These are phyloP conservation scores for Botia almorhae DNA, from an alignment of 2,797 vertebrate genomes.

Conservation along the genomic window DNA sequence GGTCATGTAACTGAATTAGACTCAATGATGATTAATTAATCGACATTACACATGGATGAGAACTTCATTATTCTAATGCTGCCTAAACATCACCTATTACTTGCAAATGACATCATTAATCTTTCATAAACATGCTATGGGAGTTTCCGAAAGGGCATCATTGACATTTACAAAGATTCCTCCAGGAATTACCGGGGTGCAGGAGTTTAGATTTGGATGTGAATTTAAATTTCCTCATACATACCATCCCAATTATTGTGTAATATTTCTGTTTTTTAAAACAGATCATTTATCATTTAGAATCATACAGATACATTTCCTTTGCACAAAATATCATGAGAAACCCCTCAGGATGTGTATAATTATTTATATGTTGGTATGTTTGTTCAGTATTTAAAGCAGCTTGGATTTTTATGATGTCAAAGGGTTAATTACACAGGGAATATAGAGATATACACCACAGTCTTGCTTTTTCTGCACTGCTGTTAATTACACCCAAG, in stretches of 20 bases:
- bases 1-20: slow-evolving; percentile 39
- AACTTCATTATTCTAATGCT: slow-evolving; percentile 46
- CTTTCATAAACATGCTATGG: slow-evolving; percentile 56
- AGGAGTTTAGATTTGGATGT: slow-evolving; percentile 30
- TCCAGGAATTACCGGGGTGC: slow-evolving; percentile 31
- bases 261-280: slow-evolving; percentile 30
- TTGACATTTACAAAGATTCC: slow-evolving; percentile 47
- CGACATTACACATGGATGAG: slow-evolving; percentile 39
- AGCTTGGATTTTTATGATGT: slow-evolving; percentile 30
- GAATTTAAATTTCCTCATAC: slow-evolving; percentile 52
- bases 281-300: slow-evolving; percentile 48
- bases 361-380: slow-evolving; percentile 31
- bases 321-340: background rate
- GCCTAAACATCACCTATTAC: slow-evolving; percentile 52
- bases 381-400: slow-evolving; percentile 8
- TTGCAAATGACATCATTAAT: slow-evolving; percentile 57
- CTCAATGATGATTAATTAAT: slow-evolving; percentile 56
- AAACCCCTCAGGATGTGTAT: slow-evolving; percentile 28
- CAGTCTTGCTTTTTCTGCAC: slow-evolving; percentile 12
- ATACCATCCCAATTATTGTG: slow-evolving; percentile 46
- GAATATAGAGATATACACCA: slow-evolving; percentile 32
- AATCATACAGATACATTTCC: slow-evolving; percentile 26
- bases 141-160: slow-evolving; percentile 40
- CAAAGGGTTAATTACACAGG: slow-evolving; percentile 43
- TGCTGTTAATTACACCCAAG: slow-evolving; percentile 26